phyloP scores from a whole-genome alignment of 2,888 invertebrate genomes.

The Panopea generosa region DNA sequence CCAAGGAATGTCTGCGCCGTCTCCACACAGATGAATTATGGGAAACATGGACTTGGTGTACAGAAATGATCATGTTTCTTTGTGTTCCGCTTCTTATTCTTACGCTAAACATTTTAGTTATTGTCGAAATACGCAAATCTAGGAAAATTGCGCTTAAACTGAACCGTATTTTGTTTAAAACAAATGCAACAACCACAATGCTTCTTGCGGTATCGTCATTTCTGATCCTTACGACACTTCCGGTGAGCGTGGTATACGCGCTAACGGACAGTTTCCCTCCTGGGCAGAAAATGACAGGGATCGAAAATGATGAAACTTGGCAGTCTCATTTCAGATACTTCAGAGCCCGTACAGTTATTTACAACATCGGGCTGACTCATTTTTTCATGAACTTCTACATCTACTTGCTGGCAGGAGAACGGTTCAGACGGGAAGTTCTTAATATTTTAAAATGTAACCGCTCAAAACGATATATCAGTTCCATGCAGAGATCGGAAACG shows the following conservation, averaged over 20 bases:
- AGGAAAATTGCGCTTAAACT: constrained; percentile 64
- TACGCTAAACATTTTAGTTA: constrained; percentile 82
- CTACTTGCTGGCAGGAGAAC: constrained; percentile 82
- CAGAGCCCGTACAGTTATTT: constrained; percentile 73
- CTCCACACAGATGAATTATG: constrained; percentile 67
- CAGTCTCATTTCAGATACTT: constrained; percentile 76
- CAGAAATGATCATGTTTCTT: constrained; percentile 83
- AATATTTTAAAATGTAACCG: constrained; percentile 41
- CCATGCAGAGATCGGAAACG: constrained; percentile 52
- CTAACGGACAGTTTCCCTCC: constrained; percentile 73
- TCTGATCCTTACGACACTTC: constrained; percentile 83
- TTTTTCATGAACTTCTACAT: constrained; percentile 84
- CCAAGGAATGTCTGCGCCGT: constrained; percentile 63
- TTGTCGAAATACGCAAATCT: constrained; percentile 76
- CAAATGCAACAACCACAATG: constrained; percentile 81
- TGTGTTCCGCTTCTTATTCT: constrained; percentile 82
- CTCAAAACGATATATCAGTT: constrained; percentile 26
- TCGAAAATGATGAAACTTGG: constrained; percentile 74
- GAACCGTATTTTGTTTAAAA: constrained; percentile 69
- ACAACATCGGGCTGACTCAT: constrained; percentile 82
- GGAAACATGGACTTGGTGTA: constrained; percentile 81
- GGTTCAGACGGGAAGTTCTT: constrained; percentile 79
- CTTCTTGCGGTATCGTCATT: constrained; percentile 83
- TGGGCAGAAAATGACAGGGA: constrained; percentile 65
- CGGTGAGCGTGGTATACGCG: constrained; percentile 81